A percentile compares a stretch with the other conserved stretches of the same genome.
Conservation (phyloP, 2,113 vertebrate genomes). For the Misgurnus anguillicaudatus region DNA sequence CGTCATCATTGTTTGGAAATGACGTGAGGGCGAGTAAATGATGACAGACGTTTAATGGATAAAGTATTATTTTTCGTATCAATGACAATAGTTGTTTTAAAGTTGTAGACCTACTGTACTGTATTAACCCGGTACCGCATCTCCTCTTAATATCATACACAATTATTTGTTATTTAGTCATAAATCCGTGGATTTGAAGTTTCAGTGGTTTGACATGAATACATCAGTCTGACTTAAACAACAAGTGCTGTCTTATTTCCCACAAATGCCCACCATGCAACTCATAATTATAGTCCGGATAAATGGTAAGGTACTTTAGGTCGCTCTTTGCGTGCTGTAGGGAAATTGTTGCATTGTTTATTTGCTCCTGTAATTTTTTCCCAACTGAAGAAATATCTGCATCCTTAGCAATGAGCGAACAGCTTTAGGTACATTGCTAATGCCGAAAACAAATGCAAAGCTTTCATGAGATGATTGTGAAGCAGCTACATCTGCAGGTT, state of each 20-base stretch:
- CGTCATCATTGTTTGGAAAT: too few relatives aligned
- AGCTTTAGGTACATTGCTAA: constrained; percentile 52
- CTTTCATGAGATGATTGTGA: background rate
- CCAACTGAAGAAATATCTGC: constrained; percentile 70
- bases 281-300: constrained; percentile 66
- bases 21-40: too few relatives aligned
- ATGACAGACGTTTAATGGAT: too few relatives aligned
- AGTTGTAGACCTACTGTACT: too few relatives aligned
- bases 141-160: background rate
- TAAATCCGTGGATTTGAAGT: background rate
- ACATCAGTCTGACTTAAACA: constrained; percentile 54
- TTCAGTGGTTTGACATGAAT: constrained; percentile 44
- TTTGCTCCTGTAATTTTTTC: constrained; percentile 71
- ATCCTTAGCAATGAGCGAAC: constrained; percentile 56
- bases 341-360: constrained; percentile 70
- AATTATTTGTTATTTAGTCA: background rate
- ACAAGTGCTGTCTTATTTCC: constrained; percentile 65
- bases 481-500: too few relatives aligned
- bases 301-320: constrained; percentile 60
- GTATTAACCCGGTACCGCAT: background rate
- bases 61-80: too few relatives aligned
- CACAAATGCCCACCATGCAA: constrained; percentile 66
- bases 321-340: constrained; percentile 60
- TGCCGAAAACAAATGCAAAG: constrained; percentile 6
- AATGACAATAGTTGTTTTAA: too few relatives aligned